Conservation (phyloP, 1,140 invertebrate genomes). For the Listronotus oregonensis region DNA sequence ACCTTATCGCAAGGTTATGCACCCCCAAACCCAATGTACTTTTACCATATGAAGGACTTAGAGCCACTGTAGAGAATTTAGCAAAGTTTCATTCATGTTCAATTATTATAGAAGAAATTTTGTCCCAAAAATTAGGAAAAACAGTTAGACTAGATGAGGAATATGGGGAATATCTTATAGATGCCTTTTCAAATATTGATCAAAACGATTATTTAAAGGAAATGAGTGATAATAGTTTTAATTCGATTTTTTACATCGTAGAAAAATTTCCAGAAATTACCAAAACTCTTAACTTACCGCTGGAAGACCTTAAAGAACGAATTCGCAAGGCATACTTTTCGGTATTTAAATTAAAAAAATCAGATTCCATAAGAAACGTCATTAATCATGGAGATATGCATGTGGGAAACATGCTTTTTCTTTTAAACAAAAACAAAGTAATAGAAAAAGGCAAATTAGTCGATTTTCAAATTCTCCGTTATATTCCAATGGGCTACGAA, state of each 20-base stretch:
- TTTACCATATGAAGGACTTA: conserved; percentile 17
- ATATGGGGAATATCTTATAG: conserved; percentile 10
- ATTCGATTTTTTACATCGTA: not conserved
- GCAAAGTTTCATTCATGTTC: conserved; percentile 23
- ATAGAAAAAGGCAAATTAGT: conserved; percentile 56
- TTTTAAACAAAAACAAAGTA: conserved; percentile 55
- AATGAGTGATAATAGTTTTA: not conserved
- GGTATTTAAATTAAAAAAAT: conserved; percentile 8
- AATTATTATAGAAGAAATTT: conserved; percentile 10
- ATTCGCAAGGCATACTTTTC: not conserved
- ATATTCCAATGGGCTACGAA: conserved; percentile 60
- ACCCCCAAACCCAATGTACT: conserved; percentile 8
- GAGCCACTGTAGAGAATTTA: conserved; percentile 4
- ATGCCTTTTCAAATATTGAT: not conserved
- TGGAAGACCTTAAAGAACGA: not conserved
- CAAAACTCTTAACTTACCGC: not conserved
- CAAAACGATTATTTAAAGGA: not conserved
- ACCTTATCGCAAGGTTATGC: conserved; percentile 12
- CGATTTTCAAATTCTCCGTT: conserved; percentile 61
- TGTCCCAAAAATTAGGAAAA: conserved; percentile 10
- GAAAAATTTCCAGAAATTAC: conserved; percentile 18
- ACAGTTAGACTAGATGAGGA: conserved; percentile 2
- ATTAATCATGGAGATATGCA: conserved; percentile 57
- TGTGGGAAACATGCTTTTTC: conserved; percentile 29
- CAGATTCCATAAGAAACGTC: conserved; percentile 46